Evolutionary conservation across 1,140 invertebrate genomes (phyloP).

Genomic region (Aphidius ervi): DNA sequence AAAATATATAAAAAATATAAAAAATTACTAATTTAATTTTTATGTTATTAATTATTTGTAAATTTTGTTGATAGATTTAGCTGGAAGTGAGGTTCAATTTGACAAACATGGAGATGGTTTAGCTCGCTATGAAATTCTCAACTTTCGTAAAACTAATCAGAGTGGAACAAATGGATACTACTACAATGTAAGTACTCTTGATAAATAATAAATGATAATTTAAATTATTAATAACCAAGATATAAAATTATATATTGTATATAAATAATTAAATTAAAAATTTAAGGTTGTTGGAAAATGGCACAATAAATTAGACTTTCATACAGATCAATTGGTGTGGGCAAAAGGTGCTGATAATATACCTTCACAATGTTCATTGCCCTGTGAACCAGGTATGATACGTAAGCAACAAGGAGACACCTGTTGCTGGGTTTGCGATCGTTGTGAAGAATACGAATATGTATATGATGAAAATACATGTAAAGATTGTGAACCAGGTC

Average conservation of each 20-base stretch:
- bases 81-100: slow-evolving; percentile 64
- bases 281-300: slow-evolving; percentile 61
- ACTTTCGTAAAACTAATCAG: slow-evolving; percentile 57
- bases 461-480: slow-evolving; percentile 67
- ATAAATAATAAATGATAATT: no score
- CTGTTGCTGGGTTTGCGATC: slow-evolving; percentile 76
- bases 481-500: slow-evolving; percentile 60
- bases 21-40: not conserved
- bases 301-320: slow-evolving; percentile 61
- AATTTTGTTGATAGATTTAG: slow-evolving; percentile 54
- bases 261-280: not conserved
- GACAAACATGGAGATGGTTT: slow-evolving; percentile 66
- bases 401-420: slow-evolving; percentile 71
- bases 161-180: slow-evolving; percentile 55
- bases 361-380: slow-evolving; percentile 65
- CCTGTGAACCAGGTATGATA: slow-evolving; percentile 66
- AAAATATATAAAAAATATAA: no score
- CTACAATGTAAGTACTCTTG: slow-evolving; percentile 54
- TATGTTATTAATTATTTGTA: not conserved
- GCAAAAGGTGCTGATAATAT: slow-evolving; percentile 53
- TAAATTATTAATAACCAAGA: no score
- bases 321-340: slow-evolving; percentile 57
- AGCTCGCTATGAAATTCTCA: slow-evolving; percentile 62
- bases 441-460: slow-evolving; percentile 63
- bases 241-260: not conserved